Conservation (phyloP, 2,797 vertebrate genomes). For the Manis pentadactyla region DNA sequence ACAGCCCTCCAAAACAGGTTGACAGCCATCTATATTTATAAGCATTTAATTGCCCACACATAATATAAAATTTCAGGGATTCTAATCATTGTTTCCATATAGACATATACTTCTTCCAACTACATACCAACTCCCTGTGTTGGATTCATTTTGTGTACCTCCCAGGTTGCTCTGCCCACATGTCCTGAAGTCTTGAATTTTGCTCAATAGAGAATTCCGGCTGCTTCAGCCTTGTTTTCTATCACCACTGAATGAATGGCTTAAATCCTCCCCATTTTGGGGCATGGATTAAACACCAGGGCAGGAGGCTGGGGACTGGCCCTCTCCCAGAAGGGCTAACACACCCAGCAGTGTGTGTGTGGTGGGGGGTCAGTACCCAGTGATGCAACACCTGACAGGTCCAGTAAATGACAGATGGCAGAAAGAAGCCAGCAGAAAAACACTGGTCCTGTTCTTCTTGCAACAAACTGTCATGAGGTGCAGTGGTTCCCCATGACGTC, state of each 20-base stretch:
- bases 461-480: background rate
- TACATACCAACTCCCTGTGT: background rate
- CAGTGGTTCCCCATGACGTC: too few species aligned
- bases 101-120: background rate
- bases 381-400: background rate
- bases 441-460: background rate
- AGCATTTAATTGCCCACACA: background rate
- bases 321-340: background rate
- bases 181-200: background rate
- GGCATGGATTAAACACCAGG: background rate
- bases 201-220: background rate
- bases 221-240: background rate
- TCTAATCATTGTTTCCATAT: background rate
- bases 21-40: background rate
- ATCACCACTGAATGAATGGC: background rate
- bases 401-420: background rate
- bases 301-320: background rate
- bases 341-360: too few species aligned
- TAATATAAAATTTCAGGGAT: constrained; percentile 8
- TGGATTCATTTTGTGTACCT: background rate
- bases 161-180: background rate
- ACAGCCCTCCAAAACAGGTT: background rate
- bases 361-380: background rate
- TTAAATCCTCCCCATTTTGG: background rate
- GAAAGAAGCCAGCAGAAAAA: background rate